Evolutionary conservation across 2,888 invertebrate species (phyloP).

Genomic region (Ectropis crepuscularia): DNA sequence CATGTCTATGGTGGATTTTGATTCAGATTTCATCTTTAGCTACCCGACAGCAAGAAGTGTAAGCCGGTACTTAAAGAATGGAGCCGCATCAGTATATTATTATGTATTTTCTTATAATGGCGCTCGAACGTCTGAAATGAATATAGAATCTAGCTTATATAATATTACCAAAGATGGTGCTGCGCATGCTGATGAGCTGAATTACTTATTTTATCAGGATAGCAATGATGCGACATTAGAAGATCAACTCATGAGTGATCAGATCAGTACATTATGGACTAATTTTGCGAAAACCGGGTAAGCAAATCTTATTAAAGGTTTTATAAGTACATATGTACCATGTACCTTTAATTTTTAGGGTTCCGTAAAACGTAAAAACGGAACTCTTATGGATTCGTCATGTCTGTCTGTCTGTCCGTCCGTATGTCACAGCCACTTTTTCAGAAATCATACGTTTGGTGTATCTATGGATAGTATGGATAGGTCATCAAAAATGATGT

Average conservation of each 20-base stretch:
- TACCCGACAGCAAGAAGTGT: conserved; percentile 28
- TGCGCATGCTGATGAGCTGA: conserved; percentile 54
- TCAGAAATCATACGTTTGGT: too few species aligned
- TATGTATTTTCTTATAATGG: conserved; percentile 6
- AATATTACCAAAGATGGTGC: conserved; percentile 50
- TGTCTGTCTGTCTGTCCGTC: too few species aligned
- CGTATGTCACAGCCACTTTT: too few species aligned
- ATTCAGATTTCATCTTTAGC: conserved; percentile 34
- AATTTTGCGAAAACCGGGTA: conserved; percentile 62
- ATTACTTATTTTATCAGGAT: conserved; percentile 55
- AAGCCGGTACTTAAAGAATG: conserved; percentile 27
- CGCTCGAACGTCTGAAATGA: not conserved
- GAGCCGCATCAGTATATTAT: conserved; percentile 7
- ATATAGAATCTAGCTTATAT: conserved; percentile 3
- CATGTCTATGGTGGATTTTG: conserved; percentile 5
- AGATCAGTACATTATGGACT: conserved; percentile 56
- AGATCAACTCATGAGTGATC: conserved; percentile 54
- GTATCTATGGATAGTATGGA: too few species aligned
- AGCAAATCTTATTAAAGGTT: conserved; percentile 5
- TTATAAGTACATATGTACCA: too few species aligned
- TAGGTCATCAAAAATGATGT: too few species aligned
- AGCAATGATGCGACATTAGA: conserved; percentile 41
- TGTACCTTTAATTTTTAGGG: too few species aligned
- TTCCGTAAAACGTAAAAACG: too few species aligned
- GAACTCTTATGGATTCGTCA: too few species aligned